phyloP scores from a whole-genome alignment of 2,797 vertebrate species.

The Clarias laeviceps region DNA sequence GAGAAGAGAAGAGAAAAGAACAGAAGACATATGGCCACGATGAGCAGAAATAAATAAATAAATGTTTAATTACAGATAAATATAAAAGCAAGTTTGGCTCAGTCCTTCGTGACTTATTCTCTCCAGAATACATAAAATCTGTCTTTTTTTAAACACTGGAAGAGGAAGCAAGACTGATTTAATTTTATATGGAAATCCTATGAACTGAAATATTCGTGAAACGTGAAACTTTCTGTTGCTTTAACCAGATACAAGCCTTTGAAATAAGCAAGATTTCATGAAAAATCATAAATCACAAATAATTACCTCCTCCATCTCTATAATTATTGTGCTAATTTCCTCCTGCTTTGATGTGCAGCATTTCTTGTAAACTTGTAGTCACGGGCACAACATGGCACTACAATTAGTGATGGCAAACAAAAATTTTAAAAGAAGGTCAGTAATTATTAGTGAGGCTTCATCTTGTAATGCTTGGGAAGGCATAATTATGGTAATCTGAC shows the following conservation, averaged over 20 bases:
- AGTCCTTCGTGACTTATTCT: constrained; percentile 22
- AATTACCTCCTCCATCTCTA: constrained; percentile 10
- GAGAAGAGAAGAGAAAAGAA: constrained; percentile 2
- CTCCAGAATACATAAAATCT: constrained; percentile 26
- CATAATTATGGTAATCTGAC: neutral
- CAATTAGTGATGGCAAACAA: neutral
- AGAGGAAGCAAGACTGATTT: constrained; percentile 48
- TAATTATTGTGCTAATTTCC: constrained; percentile 27
- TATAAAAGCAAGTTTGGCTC: constrained; percentile 43
- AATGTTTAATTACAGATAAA: constrained; percentile 31
- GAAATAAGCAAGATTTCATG: constrained; percentile 34
- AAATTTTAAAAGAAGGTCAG: neutral
- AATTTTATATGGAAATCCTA: constrained; percentile 38
- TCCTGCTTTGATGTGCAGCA: constrained; percentile 11
- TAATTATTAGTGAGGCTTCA: constrained; percentile 4
- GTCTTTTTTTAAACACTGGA: constrained; percentile 23
- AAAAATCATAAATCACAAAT: constrained; percentile 33
- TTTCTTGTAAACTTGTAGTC: constrained; percentile 4
- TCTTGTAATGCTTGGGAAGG: neutral
- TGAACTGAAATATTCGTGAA: constrained; percentile 34
- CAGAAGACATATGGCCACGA: constrained; percentile 20
- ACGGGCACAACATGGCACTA: neutral
- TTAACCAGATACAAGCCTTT: constrained; percentile 28
- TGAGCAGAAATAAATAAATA: constrained; percentile 7
- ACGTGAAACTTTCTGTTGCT: neutral